These are phyloP conservation scores for Diplolepis rosae DNA, from an alignment of 2,888 invertebrate species.

Conservation along the genomic window DNA sequence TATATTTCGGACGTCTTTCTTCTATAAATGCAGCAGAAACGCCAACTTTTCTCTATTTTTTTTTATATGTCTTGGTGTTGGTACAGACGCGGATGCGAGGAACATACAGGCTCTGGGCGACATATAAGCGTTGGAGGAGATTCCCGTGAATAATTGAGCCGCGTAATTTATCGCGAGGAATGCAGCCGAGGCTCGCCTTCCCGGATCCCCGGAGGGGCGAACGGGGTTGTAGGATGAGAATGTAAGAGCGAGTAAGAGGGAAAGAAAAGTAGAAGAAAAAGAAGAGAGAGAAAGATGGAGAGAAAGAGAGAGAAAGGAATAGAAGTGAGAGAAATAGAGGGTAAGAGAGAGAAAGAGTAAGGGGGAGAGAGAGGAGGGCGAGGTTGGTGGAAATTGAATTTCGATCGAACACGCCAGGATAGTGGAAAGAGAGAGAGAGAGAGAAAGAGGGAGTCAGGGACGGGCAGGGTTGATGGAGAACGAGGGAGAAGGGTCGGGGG, in stretches of 20 bases:
- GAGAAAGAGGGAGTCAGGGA: constrained; percentile 39
- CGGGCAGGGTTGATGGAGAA: constrained; percentile 46
- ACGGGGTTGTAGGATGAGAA: constrained; percentile 10
- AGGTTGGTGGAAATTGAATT: constrained; percentile 72
- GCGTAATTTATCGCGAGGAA: constrained; percentile 70
- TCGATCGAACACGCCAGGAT: constrained; percentile 69
- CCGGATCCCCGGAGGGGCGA: constrained; percentile 55
- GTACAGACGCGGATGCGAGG: constrained; percentile 13
- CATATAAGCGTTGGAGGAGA: constrained; percentile 59
- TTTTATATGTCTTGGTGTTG: constrained; percentile 7
- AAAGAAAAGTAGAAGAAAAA: background rate
- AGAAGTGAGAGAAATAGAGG: constrained; percentile 44
- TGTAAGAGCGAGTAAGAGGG: constrained; percentile 17
- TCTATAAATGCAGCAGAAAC: background rate
- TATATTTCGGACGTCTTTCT: no score
- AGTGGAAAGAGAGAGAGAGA: constrained; percentile 39
- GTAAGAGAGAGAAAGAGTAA: constrained; percentile 17
- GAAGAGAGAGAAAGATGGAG: background rate
- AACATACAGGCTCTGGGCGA: constrained; percentile 39
- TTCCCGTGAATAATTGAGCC: constrained; percentile 71
- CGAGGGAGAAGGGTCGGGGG: constrained; percentile 37
- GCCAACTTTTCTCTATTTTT: background rate
- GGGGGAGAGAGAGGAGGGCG: constrained; percentile 44
- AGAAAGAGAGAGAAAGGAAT: constrained; percentile 43
- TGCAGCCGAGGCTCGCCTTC: constrained; percentile 64